phyloP scores from a whole-genome alignment of 2,113 vertebrate species.

The Pseudorhombus dupliciocellatus region DNA sequence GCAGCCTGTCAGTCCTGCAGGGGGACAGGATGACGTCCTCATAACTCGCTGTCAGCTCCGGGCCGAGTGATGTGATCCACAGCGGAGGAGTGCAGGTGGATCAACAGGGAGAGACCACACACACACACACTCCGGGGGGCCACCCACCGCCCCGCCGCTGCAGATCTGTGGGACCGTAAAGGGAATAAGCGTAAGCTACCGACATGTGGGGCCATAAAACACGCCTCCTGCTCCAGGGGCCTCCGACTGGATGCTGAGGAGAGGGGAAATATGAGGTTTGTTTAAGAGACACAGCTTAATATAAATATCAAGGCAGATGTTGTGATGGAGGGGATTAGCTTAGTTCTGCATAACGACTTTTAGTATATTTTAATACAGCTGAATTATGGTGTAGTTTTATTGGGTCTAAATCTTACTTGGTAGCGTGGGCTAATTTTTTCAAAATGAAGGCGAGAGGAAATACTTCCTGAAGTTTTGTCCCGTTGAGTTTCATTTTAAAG shows the following conservation, averaged over 20 bases:
- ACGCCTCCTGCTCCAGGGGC: slow-evolving; percentile 12
- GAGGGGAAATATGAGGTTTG: slow-evolving; percentile 6
- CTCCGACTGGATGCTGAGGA: slow-evolving; percentile 21
- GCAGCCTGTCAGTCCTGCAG: slow-evolving; percentile 4
- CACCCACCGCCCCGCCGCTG: background rate
- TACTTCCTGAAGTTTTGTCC: too few species aligned
- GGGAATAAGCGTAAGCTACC: slow-evolving; percentile 31
- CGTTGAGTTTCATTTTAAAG: too few species aligned
- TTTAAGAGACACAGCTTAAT: background rate
- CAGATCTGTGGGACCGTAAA: slow-evolving; percentile 47
- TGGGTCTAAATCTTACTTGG: too few species aligned
- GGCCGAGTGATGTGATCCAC: slow-evolving; percentile 32
- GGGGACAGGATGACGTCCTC: slow-evolving; percentile 29
- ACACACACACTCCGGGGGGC: slow-evolving; percentile 24
- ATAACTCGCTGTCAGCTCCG: slow-evolving; percentile 30
- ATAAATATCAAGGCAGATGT: background rate
- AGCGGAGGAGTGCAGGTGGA: slow-evolving; percentile 49
- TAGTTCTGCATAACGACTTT: background rate
- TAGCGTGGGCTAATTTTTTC: too few species aligned
- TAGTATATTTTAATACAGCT: too few species aligned
- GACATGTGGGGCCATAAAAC: slow-evolving; percentile 43
- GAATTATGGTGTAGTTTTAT: too few species aligned
- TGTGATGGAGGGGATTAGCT: background rate
- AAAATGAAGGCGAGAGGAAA: too few species aligned
- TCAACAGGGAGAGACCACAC: slow-evolving; percentile 63